Base-by-base conservation (phyloP, 2,113 vertebrate genomes). In the Cyprinodon variegatus region DNA sequence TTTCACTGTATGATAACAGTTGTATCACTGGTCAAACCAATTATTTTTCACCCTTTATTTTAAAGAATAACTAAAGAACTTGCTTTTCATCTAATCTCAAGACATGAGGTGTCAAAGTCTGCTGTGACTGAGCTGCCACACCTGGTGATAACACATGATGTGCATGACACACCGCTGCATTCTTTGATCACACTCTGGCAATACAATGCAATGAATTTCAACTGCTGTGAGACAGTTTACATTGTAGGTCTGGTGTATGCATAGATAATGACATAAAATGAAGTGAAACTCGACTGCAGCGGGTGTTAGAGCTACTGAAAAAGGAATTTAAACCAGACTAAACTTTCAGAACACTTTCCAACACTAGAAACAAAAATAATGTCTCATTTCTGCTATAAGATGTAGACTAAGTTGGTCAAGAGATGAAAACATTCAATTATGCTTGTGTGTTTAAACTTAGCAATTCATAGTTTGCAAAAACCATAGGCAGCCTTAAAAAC, bases 101-200 rank as follows among this genome's bases (percentile, higher is more conserved):
- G 46, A 45, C 15, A 38, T 4, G 5, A 61, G 40, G 59, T 40
- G 67, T 81, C 53, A 77, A 68, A 78, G 65, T 82, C 39, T 80
- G 68, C 29, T 64, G 57, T 67, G 61, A 76, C 63, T 57, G 64
- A 73, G 64, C 37, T 8, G n/a, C 45, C 70, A 48, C 83, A 64
- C 65, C 79, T 64, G 62, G 65, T 37, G 66, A 46, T 39, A 78
- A 82, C 69, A 13, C 48, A 15, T 39, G 40, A 71, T 70, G 79
- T 20, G 3, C 0, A 3, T 40, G 81, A 50, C n/a, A 60, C 64
- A 11, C 6, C 11, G 43, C 62, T 73, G 80, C 37, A 40, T 76
- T 78, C 39, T 53, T 12, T 75, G 38, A 64, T 69, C n/a, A 67
- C 61, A 84, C 50, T n/a, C 50, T 57, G 17, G 3, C 50, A 57